Conservation (phyloP, 2,113 vertebrate genomes). For the Paradisaea rubra region DNA sequence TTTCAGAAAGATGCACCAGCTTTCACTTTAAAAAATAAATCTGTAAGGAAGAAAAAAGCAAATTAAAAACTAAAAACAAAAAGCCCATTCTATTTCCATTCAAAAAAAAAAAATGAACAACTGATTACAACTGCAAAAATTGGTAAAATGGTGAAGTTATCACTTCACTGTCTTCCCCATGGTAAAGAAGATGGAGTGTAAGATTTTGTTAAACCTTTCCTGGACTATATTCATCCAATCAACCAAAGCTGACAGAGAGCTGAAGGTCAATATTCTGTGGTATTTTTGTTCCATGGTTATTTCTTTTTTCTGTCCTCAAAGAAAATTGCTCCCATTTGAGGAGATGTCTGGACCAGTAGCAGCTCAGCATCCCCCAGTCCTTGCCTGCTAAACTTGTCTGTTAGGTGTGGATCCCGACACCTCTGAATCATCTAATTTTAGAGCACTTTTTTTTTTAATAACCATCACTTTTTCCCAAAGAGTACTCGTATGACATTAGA, state of each 20-base stretch:
- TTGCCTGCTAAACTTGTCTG: background rate
- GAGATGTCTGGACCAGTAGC: background rate
- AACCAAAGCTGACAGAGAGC: background rate
- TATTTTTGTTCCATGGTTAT: background rate
- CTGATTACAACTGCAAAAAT: background rate
- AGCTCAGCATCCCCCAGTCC: background rate
- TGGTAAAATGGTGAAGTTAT: background rate
- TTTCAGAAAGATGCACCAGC: background rate
- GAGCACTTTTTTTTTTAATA: slow-evolving; percentile 15
- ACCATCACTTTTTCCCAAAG: background rate
- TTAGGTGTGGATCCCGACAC: background rate
- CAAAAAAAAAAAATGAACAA: background rate
- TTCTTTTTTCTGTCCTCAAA: background rate
- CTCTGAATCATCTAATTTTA: slow-evolving; percentile 25
- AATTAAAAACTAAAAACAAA: background rate
- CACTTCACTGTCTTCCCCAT: background rate
- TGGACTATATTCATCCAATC: background rate
- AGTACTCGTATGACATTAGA: slow-evolving; percentile 28
- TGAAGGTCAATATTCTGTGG: background rate
- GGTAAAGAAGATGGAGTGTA: background rate
- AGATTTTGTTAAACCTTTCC: background rate
- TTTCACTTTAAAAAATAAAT: background rate
- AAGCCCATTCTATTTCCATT: fast-evolving
- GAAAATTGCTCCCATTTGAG: background rate
- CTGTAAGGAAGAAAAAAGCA: background rate